phyloP scores from a whole-genome alignment of 2,888 invertebrate genomes.

The Stomorhina lunata region DNA sequence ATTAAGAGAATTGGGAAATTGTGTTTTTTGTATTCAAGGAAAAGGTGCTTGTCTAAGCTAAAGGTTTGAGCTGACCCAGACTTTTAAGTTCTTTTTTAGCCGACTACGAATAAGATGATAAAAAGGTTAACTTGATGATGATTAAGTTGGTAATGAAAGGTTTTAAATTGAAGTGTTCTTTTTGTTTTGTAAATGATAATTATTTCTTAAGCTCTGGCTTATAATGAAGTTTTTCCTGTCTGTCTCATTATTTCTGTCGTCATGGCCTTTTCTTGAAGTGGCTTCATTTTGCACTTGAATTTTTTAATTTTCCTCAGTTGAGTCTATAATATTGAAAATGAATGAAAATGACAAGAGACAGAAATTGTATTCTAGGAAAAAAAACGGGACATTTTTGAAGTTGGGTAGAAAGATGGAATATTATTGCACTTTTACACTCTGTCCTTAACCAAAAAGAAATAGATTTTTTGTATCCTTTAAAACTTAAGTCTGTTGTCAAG shows the following conservation, averaged over 20 bases:
- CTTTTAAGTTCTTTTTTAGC: not conserved
- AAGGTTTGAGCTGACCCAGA: not conserved
- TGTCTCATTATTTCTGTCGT: not conserved
- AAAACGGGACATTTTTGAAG: conserved; percentile 33
- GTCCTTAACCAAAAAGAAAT: not conserved
- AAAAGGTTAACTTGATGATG: conserved; percentile 23
- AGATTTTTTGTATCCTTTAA: not conserved
- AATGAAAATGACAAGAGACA: conserved; percentile 48
- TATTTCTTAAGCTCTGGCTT: conserved; percentile 19
- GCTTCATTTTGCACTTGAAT: conserved; percentile 58
- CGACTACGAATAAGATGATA: not conserved
- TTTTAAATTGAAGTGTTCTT: conserved; percentile 49
- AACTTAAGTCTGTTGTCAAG: conserved; percentile 39
- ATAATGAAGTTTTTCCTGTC: conserved; percentile 12
- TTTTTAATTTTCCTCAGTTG: conserved; percentile 49
- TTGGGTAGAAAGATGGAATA: conserved; percentile 12
- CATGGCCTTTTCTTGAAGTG: conserved; percentile 7
- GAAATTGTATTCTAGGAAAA: not conserved
- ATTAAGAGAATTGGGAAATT: too few species aligned
- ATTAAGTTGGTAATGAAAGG: conserved; percentile 26
- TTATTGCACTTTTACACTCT: not conserved
- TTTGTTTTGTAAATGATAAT: conserved; percentile 36
- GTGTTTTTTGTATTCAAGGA: too few species aligned
- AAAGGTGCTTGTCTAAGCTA: too few species aligned
- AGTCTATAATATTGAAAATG: conserved; percentile 17